Conservation (phyloP, 2,113 vertebrate species). For the Myodes glareolus region DNA sequence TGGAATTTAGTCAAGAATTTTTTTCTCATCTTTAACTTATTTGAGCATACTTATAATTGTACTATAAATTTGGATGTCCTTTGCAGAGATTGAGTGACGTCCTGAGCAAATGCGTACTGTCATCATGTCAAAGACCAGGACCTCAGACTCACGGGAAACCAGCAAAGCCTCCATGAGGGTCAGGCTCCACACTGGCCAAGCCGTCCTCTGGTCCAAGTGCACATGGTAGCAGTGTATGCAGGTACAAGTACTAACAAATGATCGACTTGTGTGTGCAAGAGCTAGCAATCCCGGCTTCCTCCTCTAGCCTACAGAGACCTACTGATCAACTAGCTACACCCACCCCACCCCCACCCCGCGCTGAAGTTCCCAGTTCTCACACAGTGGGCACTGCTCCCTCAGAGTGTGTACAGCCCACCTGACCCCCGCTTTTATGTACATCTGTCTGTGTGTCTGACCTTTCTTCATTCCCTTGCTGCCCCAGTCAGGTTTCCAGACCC, state of each 20-base stretch:
- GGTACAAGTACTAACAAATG: not conserved
- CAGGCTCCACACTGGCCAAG: not conserved
- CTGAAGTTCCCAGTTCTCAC: not conserved
- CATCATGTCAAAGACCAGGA: not conserved
- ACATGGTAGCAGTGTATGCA: not conserved
- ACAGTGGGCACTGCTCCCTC: not conserved
- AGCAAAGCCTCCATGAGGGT: not conserved
- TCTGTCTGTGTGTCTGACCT: not conserved
- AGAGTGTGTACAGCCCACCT: not conserved
- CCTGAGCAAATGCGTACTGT: not conserved
- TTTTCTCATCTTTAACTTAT: not conserved
- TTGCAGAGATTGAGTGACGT: not conserved
- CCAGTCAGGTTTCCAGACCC: not conserved
- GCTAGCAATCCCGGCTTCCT: not conserved
- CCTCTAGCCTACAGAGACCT: not conserved
- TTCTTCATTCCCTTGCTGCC: not conserved
- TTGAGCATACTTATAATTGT: not conserved
- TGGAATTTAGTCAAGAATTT: not conserved
- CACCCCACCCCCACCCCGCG: accelerated
- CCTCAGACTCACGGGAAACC: not conserved
- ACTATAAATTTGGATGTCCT: not conserved
- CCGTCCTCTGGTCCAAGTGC: not conserved
- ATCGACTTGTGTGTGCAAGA: not conserved
- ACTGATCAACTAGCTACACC: not conserved
- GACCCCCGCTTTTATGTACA: not conserved